Evolutionary conservation across 2,113 vertebrate species (phyloP).

Genomic region (Cinclus cinclus): DNA sequence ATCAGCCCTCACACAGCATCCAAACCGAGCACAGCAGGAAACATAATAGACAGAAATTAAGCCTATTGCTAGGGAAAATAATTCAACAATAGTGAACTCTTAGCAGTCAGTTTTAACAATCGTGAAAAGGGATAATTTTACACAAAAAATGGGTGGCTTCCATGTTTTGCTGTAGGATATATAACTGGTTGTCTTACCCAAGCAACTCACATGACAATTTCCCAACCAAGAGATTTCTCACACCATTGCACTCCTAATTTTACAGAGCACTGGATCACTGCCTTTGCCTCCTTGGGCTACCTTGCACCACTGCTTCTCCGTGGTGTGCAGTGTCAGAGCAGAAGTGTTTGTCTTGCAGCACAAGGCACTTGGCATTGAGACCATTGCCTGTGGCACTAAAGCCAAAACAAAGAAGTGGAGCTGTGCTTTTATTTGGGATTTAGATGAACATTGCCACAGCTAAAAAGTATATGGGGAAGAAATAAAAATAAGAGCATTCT

Average conservation of each 20-base stretch:
- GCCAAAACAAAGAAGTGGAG: neutral
- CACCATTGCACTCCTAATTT: conserved; percentile 22
- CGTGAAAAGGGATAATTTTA: neutral
- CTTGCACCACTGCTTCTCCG: neutral
- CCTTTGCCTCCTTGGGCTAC: neutral
- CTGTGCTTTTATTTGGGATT: neutral
- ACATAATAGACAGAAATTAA: neutral
- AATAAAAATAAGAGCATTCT: neutral
- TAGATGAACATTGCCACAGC: neutral
- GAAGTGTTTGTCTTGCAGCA: neutral
- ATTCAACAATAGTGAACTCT: neutral
- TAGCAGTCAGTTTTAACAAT: neutral
- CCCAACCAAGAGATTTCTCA: neutral
- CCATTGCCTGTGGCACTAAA: neutral
- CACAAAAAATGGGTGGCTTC: neutral
- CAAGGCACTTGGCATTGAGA: neutral
- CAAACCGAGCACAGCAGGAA: neutral
- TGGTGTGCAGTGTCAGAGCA: neutral
- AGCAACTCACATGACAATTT: neutral
- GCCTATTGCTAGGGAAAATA: neutral
- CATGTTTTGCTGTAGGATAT: neutral
- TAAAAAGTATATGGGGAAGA: neutral
- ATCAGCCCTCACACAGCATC: neutral
- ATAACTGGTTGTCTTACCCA: neutral
- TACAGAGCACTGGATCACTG: neutral